phyloP scores from a whole-genome alignment of 1,140 invertebrate genomes.

The Caenorhabditis tropicalis region DNA sequence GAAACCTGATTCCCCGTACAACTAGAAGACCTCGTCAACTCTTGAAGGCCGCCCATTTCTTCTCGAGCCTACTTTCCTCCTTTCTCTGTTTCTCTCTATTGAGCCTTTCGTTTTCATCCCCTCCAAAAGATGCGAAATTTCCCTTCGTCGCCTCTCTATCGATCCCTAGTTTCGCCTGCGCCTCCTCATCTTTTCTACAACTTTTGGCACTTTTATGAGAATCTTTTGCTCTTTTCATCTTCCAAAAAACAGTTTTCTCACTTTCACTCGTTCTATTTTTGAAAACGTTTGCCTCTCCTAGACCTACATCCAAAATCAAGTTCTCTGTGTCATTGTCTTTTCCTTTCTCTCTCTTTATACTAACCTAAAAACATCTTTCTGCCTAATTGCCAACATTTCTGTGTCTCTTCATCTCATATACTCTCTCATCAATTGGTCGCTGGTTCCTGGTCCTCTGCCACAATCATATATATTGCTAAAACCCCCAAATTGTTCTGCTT shows the following conservation, averaged over 20 bases:
- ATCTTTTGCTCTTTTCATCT: neutral
- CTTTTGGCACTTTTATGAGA: neutral
- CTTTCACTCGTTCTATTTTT: neutral
- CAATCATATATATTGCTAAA: constrained; percentile 31
- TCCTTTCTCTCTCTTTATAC: constrained; percentile 7
- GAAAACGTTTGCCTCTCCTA: neutral
- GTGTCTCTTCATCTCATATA: constrained; percentile 19
- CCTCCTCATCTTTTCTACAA: neutral
- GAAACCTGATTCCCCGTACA: neutral
- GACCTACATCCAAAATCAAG: neutral
- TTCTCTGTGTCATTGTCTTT: neutral
- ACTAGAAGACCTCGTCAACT: neutral
- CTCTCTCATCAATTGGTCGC: neutral
- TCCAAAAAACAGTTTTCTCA: neutral
- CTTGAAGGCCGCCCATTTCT: constrained; percentile 35
- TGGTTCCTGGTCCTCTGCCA: constrained; percentile 27
- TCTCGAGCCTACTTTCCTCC: neutral
- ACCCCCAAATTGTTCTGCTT: neutral
- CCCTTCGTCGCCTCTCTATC: constrained; percentile 34
- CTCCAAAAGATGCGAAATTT: constrained; percentile 2
- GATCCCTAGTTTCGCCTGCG: constrained; percentile 3
- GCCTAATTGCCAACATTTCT: constrained; percentile 26
- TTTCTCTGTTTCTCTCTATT: constrained; percentile 24
- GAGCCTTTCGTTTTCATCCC: neutral
- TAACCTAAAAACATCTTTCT: constrained; percentile 27